These are phyloP conservation scores for Ceratitis capitata DNA, from an alignment of 1,140 invertebrate species.

Conservation along the genomic window DNA sequence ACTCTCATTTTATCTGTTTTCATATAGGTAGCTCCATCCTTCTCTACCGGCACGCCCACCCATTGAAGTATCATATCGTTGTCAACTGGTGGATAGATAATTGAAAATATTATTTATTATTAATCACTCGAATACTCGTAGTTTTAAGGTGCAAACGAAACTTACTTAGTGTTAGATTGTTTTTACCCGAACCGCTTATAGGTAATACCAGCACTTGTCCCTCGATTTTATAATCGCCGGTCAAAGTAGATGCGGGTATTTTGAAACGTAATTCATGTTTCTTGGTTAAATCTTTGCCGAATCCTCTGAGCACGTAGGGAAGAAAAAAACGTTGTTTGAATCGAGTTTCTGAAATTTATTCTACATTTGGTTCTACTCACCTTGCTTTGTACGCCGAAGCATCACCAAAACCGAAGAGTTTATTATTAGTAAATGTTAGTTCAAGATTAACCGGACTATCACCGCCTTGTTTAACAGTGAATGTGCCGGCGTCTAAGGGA, in stretches of 20 bases:
- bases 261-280: conserved; percentile 48
- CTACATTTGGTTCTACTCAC: background rate
- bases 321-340: background rate
- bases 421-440: conserved; percentile 53
- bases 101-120: background rate
- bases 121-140: background rate
- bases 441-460: conserved; percentile 57
- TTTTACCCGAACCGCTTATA: conserved; percentile 61
- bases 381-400: conserved; percentile 43
- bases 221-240: conserved; percentile 62
- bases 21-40: conserved; percentile 54
- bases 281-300: conserved; percentile 53
- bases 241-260: conserved; percentile 46
- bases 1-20: conserved; percentile 47
- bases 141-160: conserved; percentile 19
- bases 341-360: no score
- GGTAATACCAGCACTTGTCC: conserved; percentile 65
- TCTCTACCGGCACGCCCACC: conserved; percentile 45
- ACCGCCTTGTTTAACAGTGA: conserved; percentile 52
- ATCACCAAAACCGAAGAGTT: conserved; percentile 48
- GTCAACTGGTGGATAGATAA: conserved; percentile 48
- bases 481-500: conserved; percentile 50
- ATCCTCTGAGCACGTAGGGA: conserved; percentile 49
- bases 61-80: conserved; percentile 44
- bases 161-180: conserved; percentile 65